Percentiles rank a stretch among this genome's conserved stretches.
phyloP scores from a whole-genome alignment of 2,113 vertebrate genomes.

The Turnix velox region DNA sequence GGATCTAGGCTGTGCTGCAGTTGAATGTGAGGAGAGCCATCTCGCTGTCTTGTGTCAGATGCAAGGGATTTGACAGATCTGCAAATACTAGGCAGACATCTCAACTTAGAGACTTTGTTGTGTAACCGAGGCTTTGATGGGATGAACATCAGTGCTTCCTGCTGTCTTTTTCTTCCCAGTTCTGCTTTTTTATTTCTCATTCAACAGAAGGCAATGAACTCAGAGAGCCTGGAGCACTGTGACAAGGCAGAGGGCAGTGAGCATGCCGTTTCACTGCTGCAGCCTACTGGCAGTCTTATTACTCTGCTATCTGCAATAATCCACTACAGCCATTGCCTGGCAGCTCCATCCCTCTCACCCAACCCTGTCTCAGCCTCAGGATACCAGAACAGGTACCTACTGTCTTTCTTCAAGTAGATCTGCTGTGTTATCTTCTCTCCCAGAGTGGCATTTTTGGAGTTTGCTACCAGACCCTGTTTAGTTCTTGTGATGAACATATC shows the following conservation, averaged over 20 bases:
- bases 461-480: background rate
- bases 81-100: background rate
- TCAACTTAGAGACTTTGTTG: background rate
- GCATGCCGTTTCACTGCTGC: background rate
- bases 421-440: background rate
- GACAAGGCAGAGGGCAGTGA: background rate
- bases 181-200: background rate
- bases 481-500: background rate
- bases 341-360: background rate
- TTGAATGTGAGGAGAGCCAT: background rate
- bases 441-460: background rate
- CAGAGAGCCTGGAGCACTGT: rapidly evolving
- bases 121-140: background rate
- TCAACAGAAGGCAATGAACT: background rate
- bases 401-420: background rate
- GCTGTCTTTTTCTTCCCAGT: background rate
- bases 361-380: background rate
- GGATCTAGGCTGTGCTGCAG: background rate
- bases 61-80: background rate
- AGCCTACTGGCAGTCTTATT: background rate
- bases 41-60: background rate
- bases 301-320: background rate
- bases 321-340: background rate
- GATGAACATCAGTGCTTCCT: background rate
- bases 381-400: background rate